Conservation (phyloP, 1,140 invertebrate genomes). For the Parapsyche elsis region DNA sequence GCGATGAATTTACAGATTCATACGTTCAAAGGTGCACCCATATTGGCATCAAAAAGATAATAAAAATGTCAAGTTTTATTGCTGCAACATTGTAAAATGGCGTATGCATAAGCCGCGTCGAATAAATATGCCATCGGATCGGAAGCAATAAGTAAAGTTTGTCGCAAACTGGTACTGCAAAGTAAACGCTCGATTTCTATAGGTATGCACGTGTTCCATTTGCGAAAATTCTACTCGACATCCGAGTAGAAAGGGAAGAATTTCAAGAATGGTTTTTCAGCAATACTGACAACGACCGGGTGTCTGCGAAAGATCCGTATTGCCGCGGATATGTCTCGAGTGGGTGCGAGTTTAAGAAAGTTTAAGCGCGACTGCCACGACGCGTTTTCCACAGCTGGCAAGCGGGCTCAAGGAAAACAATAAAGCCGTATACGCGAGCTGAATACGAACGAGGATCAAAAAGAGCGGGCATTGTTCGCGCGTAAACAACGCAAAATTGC, state of each 20-base stretch:
- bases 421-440: neutral
- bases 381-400: neutral
- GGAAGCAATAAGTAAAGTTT: neutral
- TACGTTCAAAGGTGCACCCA: neutral
- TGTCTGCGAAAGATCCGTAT: no score
- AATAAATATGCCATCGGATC: neutral
- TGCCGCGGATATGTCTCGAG: no score
- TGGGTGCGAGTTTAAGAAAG: neutral
- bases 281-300: no score
- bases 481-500: conserved; percentile 7
- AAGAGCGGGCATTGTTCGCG: neutral
- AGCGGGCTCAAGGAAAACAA: neutral
- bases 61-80: neutral
- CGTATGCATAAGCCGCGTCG: neutral
- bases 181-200: neutral
- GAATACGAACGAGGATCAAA: conserved; percentile 3
- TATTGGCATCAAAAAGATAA: neutral
- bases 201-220: neutral
- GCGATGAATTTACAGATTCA: neutral
- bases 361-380: no score
- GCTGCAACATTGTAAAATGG: neutral
- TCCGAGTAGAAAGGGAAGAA: no score
- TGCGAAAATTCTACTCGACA: no score
- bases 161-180: no score
- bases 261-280: no score